Evolutionary conservation across 2,888 invertebrate genomes (phyloP).

Genomic region (Tethea ocularis): DNA sequence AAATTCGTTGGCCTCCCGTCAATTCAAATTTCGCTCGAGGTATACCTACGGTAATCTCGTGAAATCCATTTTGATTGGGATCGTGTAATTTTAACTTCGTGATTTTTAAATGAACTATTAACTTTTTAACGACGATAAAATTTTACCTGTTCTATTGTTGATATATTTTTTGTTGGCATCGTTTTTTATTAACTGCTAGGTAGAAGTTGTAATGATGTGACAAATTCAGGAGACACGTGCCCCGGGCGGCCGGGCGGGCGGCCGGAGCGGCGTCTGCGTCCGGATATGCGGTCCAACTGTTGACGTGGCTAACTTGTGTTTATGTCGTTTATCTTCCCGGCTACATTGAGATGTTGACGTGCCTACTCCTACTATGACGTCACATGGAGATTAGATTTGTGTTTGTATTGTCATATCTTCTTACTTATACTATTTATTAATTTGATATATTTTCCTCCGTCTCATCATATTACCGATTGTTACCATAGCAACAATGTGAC

Average conservation of each 20-base stretch:
- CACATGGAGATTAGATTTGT: background rate
- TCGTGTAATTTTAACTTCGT: conserved; percentile 53
- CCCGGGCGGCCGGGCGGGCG: background rate
- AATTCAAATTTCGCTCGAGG: conserved; percentile 54
- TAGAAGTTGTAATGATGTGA: conserved; percentile 4
- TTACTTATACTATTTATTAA: too few species aligned
- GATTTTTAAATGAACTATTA: conserved; percentile 44
- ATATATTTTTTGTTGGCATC: background rate
- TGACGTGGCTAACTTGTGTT: background rate
- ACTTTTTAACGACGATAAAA: conserved; percentile 13
- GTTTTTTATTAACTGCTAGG: background rate
- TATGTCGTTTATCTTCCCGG: background rate
- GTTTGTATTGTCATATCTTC: too few species aligned
- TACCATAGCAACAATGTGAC: background rate
- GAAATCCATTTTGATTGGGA: conserved; percentile 58
- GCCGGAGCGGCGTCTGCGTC: background rate
- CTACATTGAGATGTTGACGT: background rate
- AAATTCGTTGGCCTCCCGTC: conserved; percentile 62
- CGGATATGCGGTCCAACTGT: background rate
- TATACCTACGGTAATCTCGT: conserved; percentile 53
- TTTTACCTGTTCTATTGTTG: background rate
- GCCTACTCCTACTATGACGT: background rate
- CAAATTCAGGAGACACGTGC: background rate
- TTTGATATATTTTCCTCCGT: background rate
- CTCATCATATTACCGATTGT: background rate